Conservation (phyloP, 2,113 vertebrate genomes). For the Sturnira hondurensis region DNA sequence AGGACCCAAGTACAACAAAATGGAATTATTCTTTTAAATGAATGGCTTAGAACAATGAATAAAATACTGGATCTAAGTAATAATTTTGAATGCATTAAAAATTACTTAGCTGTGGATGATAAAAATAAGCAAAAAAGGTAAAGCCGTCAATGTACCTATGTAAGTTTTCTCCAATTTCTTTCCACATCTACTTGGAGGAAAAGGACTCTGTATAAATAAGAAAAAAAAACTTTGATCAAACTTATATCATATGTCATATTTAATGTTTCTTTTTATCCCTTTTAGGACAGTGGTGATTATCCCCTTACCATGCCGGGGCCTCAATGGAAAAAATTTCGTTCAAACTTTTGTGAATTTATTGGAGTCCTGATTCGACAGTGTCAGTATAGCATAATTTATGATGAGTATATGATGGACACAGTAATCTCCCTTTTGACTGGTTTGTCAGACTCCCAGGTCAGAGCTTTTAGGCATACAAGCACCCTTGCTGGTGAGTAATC, state of each 20-base stretch:
- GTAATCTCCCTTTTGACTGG: constrained; percentile 99
- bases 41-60: neutral
- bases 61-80: neutral
- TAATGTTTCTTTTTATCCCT: neutral
- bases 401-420: constrained; percentile 99
- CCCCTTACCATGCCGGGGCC: constrained; percentile 98
- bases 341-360: constrained; percentile 99
- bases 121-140: neutral
- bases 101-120: neutral
- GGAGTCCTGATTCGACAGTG: constrained; percentile 97
- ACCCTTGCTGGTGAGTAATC: constrained; percentile 92
- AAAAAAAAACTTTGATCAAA: neutral
- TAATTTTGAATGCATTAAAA: neutral
- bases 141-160: neutral
- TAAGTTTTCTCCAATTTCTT: neutral
- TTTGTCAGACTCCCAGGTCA: constrained; percentile 98
- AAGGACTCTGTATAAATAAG: neutral
- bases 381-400: constrained; percentile 99
- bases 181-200: neutral
- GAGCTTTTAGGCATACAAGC: constrained; percentile 98
- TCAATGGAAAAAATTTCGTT: constrained; percentile 98
- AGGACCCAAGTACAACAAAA: neutral
- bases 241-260: neutral
- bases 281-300: constrained; percentile 98
- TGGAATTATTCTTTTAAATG: neutral